Evolutionary conservation across 1,140 invertebrate genomes (phyloP), one percentile per base, ranked within the genome.

Genomic region (Rhopalosiphum maidis): DNA sequence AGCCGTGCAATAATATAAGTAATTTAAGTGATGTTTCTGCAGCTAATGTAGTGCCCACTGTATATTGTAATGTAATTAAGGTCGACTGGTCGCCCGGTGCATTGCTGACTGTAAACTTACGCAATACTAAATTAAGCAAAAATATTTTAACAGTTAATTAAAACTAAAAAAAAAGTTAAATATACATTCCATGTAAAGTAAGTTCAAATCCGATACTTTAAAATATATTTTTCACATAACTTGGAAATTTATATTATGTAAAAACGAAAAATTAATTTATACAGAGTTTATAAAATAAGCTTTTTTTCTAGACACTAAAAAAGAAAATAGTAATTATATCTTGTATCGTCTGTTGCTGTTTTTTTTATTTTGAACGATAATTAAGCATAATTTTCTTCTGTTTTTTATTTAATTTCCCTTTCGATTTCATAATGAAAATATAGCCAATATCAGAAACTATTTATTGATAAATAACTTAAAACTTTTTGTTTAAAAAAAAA

Each of bases 401-500:
- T 30, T 25, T 30, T 68, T 68, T 48, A 48, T 60, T n/a, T 35
- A 77, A 77, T 77, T 77, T 77, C 23, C 30, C n/a, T n/a, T n/a
- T 77, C n/a, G n/a, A 77, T n/a, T 77, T 77, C n/a, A n/a, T n/a
- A n/a, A n/a, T n/a, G 30, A 5, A 77, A 68, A 77, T 18, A n/a
- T 77, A 68, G 15, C 60, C n/a, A 77, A 77, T 77, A n/a, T 77
- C n/a, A 77, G n/a, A 77, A 77, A n/a, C 60, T 77, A n/a, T 18
- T n/a, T 68, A 68, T 68, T n/a, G 60, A 77, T 77, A 77, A 77
- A 77, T 77, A n/a, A 77, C 60, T 77, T 77, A 21, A 77, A 77
- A 77, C 30, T 77, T n/a, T 77, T 77, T 77, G n/a, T n/a, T 77
- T 6, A 18, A 18, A 77, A 68, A 6, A 68, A 68, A 77, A n/a